Conservation (phyloP, 2,888 invertebrate genomes). For the Hoplodrina ambigua region DNA sequence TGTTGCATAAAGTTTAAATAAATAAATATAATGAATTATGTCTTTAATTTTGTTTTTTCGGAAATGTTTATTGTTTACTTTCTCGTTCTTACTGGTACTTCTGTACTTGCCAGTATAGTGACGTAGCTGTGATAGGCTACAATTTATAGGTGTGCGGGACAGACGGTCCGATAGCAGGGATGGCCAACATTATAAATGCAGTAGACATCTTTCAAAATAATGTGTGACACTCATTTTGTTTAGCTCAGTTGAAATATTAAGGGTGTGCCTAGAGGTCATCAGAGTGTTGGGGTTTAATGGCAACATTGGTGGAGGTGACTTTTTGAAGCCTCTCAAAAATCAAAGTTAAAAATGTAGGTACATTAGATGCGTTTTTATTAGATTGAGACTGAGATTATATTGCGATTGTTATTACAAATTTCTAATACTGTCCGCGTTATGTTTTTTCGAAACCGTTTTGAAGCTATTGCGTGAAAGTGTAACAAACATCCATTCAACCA, state of each 20-base stretch:
- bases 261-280: not conserved
- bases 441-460: no score
- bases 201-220: constrained; percentile 48
- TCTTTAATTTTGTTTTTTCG: no score
- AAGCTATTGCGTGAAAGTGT: no score
- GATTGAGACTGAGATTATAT: no score
- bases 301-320: not conserved
- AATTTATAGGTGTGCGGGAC: constrained; percentile 50
- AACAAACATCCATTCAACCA: no score
- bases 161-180: constrained; percentile 43
- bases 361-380: no score
- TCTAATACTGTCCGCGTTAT: no score
- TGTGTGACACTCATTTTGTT: constrained; percentile 36
- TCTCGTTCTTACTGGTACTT: constrained; percentile 4
- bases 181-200: constrained; percentile 40
- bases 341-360: no score
- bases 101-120: not conserved
- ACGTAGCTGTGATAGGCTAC: constrained; percentile 32
- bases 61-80: not conserved
- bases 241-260: constrained; percentile 25
- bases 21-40: no score
- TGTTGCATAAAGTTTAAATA: no score
- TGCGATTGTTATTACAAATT: no score
- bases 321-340: not conserved
- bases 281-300: not conserved